These are phyloP conservation scores for Apotomis betuletana DNA, from an alignment of 2,888 invertebrate genomes.

Conservation along the genomic window DNA sequence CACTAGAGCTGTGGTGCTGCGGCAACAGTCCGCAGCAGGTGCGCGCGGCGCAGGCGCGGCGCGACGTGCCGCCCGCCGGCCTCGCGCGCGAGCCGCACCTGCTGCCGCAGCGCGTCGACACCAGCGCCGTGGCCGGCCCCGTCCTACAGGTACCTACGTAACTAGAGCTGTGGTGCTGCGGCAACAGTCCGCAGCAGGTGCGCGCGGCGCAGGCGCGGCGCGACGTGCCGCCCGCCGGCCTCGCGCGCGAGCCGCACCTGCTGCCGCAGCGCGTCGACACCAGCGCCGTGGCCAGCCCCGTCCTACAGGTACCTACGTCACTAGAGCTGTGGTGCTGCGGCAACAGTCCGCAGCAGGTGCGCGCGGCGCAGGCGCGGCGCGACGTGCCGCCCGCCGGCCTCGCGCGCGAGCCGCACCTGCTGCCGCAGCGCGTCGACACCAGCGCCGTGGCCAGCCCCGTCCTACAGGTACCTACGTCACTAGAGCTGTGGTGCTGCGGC, in stretches of 20 bases:
- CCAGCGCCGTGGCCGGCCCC: constrained; percentile 83
- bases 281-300: too few relatives aligned
- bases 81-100: constrained; percentile 73
- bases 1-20: constrained; percentile 79
- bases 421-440: too few relatives aligned
- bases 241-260: too few relatives aligned
- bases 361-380: constrained; percentile 78
- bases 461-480: too few relatives aligned
- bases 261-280: too few relatives aligned
- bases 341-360: constrained; percentile 85
- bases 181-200: constrained; percentile 85
- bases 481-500: constrained; percentile 78
- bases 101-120: constrained; percentile 85
- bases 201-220: constrained; percentile 81
- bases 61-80: constrained; percentile 47
- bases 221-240: constrained; percentile 14
- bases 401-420: too few relatives aligned
- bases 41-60: constrained; percentile 80
- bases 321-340: constrained; percentile 69
- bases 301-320: too few relatives aligned
- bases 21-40: constrained; percentile 86
- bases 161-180: constrained; percentile 59
- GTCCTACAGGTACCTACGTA: constrained; percentile 82
- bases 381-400: too few relatives aligned
- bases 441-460: too few relatives aligned